phyloP scores from a whole-genome alignment of 2,888 invertebrate species.

The Brachypalpus laphriformis region DNA sequence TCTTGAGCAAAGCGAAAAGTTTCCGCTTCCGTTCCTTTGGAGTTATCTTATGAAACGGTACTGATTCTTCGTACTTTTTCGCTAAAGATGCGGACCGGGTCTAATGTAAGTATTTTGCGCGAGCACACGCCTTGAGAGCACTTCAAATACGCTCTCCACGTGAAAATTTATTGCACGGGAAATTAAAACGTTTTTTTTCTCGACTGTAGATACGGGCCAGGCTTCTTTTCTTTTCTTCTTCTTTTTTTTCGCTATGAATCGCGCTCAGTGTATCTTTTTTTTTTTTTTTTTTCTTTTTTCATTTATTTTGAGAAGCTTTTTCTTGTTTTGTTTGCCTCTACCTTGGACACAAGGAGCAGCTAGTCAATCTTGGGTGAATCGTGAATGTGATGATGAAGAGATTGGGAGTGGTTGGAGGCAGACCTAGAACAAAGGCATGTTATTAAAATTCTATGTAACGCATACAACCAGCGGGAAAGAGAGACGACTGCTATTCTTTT shows the following conservation, averaged over 20 bases:
- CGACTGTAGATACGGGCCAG: not conserved
- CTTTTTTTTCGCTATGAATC: constrained; percentile 8
- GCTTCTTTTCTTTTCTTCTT: constrained; percentile 6
- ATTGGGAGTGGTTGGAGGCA: not conserved
- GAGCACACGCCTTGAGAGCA: constrained; percentile 66
- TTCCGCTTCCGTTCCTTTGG: constrained; percentile 62
- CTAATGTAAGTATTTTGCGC: constrained; percentile 56
- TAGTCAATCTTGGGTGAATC: constrained; percentile 52
- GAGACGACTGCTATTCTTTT: not conserved
- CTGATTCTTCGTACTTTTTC: not conserved
- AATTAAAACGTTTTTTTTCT: constrained; percentile 74
- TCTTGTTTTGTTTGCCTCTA: not conserved
- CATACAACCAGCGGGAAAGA: constrained; percentile 4
- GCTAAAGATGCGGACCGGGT: constrained; percentile 30
- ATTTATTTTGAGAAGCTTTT: constrained; percentile 23
- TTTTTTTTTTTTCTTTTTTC: constrained; percentile 49
- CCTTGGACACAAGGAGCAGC: constrained; percentile 30
- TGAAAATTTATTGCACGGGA: constrained; percentile 77
- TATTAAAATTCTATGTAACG: constrained; percentile 45
- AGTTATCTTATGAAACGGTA: constrained; percentile 27
- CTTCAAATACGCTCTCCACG: constrained; percentile 54
- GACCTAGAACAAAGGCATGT: constrained; percentile 34
- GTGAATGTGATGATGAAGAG: constrained; percentile 35
- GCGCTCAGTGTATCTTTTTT: constrained; percentile 29
- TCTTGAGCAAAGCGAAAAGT: constrained; percentile 65